phyloP scores from a whole-genome alignment of 1,140 invertebrate species.

The Zaprionus taronus region DNA sequence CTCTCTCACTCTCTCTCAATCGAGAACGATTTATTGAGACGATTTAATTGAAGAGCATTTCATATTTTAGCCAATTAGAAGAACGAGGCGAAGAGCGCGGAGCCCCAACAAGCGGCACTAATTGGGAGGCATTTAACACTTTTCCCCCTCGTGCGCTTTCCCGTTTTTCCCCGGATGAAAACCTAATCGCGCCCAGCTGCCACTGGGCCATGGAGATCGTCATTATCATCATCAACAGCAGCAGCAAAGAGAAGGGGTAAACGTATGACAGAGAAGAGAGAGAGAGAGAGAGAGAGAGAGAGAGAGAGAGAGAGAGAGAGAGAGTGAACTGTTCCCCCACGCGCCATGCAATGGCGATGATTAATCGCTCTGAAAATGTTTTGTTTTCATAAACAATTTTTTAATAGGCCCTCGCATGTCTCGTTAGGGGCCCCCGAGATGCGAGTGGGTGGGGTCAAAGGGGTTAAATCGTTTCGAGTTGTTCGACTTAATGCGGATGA shows the following conservation, averaged over 20 bases:
- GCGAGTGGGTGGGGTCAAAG: constrained; percentile 71
- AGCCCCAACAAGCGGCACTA: constrained; percentile 62
- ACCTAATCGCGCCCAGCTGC: constrained; percentile 43
- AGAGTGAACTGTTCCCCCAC: constrained; percentile 55
- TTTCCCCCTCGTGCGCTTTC: constrained; percentile 17
- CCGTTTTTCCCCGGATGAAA: constrained; percentile 19
- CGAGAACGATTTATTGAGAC: constrained; percentile 49
- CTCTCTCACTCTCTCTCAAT: neutral
- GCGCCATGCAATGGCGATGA: constrained; percentile 63
- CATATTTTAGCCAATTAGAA: constrained; percentile 77
- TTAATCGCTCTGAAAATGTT: constrained; percentile 77
- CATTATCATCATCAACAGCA: constrained; percentile 46
- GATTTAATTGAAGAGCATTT: constrained; percentile 62
- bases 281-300: neutral
- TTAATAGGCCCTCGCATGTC: constrained; percentile 72
- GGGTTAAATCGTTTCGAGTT: constrained; percentile 79
- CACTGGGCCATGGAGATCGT: constrained; percentile 58
- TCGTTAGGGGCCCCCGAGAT: constrained; percentile 15
- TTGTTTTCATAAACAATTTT: constrained; percentile 83
- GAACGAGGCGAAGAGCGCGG: constrained; percentile 41
- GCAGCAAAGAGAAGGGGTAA: constrained; percentile 29
- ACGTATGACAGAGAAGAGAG: constrained; percentile 30
- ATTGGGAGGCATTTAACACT: constrained; percentile 80
- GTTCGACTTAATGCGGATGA: constrained; percentile 71
- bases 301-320: neutral